phyloP scores from a whole-genome alignment of 2,797 vertebrate species.

The Gorsachius magnificus region DNA sequence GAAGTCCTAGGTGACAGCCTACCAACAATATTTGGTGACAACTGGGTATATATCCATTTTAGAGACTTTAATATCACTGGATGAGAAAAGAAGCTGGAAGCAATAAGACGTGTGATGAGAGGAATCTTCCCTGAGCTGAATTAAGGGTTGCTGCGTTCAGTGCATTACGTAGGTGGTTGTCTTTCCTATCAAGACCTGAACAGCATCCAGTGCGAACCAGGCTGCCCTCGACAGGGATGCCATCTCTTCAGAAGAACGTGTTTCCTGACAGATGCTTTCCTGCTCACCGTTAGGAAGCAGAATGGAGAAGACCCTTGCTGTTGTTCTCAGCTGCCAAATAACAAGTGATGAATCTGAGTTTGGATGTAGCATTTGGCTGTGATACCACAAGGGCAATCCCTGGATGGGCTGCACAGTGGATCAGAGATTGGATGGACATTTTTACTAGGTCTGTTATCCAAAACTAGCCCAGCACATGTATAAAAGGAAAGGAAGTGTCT shows the following conservation, averaged over 20 bases:
- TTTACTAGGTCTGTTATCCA: background rate
- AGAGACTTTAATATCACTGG: background rate
- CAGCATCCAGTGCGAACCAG: background rate
- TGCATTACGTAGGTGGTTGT: fast-evolving
- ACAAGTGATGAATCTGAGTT: background rate
- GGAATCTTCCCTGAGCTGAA: background rate
- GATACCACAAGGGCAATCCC: background rate
- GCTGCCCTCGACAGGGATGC: background rate
- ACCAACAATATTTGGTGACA: background rate
- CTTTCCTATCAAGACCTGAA: background rate
- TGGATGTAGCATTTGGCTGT: background rate
- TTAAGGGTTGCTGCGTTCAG: background rate
- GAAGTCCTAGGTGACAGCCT: background rate
- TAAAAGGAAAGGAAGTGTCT: background rate
- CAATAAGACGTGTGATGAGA: background rate
- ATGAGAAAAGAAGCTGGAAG: background rate
- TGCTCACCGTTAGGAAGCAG: background rate
- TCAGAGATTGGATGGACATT: background rate
- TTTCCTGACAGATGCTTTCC: background rate
- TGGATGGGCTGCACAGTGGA: background rate
- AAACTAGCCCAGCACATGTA: background rate
- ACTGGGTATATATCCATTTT: background rate
- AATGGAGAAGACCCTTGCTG: background rate
- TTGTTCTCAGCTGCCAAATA: background rate
- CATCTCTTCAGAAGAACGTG: background rate